These are phyloP conservation scores for Meteorus sp. DNA, from an alignment of 1,140 invertebrate genomes.

Conservation along the genomic window DNA sequence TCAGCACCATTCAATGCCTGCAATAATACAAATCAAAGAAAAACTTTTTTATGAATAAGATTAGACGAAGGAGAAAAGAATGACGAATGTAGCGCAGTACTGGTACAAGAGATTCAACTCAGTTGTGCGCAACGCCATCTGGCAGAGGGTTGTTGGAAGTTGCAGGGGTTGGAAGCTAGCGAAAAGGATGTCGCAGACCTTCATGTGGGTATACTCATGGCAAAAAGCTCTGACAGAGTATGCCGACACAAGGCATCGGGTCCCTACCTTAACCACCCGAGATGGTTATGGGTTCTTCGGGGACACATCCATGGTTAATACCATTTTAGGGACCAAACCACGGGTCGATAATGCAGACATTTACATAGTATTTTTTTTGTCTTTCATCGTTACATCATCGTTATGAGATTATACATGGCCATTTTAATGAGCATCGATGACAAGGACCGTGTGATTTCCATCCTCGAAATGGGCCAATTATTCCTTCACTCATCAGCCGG, in stretches of 20 bases:
- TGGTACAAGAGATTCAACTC: background rate
- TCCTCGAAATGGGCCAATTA: too few relatives aligned
- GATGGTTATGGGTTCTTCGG: background rate
- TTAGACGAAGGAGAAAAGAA: background rate
- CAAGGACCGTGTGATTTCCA: too few relatives aligned
- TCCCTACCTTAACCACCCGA: slow-evolving; percentile 9
- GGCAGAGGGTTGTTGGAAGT: slow-evolving; percentile 24
- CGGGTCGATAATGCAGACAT: background rate
- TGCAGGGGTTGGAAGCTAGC: slow-evolving; percentile 2
- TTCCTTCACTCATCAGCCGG: too few relatives aligned
- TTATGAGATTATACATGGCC: too few relatives aligned
- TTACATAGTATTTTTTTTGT: too few relatives aligned
- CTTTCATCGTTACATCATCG: too few relatives aligned
- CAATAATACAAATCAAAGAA: slow-evolving; percentile 36
- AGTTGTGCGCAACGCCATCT: slow-evolving; percentile 25
- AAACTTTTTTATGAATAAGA: slow-evolving; percentile 6
- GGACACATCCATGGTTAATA: background rate
- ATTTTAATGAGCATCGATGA: too few relatives aligned
- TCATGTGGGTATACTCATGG: too few relatives aligned
- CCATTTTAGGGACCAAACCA: background rate
- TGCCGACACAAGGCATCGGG: background rate
- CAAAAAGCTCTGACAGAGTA: background rate
- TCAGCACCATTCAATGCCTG: slow-evolving; percentile 57
- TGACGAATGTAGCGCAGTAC: too few relatives aligned
- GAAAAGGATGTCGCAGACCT: too few relatives aligned